Evolutionary conservation across 2,113 vertebrate species (phyloP), one percentile per base, ranked within the genome.

Genomic region (Nycticryphes semicollaris): DNA sequence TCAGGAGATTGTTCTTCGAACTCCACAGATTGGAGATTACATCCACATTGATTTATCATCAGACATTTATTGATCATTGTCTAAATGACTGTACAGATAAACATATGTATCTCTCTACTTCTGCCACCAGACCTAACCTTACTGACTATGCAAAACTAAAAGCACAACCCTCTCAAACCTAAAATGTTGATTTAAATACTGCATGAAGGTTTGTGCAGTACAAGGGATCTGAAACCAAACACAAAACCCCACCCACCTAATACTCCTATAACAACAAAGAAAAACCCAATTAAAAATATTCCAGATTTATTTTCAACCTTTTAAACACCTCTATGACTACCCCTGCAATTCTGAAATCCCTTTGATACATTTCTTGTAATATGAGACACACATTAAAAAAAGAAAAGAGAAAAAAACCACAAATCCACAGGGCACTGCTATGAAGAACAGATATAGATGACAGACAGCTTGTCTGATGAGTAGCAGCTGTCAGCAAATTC

Each of bases 1-100:
- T 97, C 91, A 89, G 83, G 93, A 97, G 95, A 97, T 95, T 81
- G 79, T 96, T 98, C 96, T 95, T 94, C 72, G 70, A 97, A 97
- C 96, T 87, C 75, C 86, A 93, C 85, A 97, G 93, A 94, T 96
- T 96, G 95, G 94, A 97, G 94, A 97, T 97, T 93, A 96, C 89
- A 64, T 88, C 94, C 93, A 14, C 75, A 97, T 87, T 90, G 94
- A 98, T 93, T 93, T 97, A 96, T 96, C 15, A 78, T 94, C 97
- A 97, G 95, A 72, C 72, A 41, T 74, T 25, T 96, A 97, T 97
- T 97, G 97, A 98, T 97, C 95, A 98, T 97, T 92, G 75, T 63
- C 92, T 97, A 97, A 98, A 96, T 95, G 96, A 97, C 79, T 85
- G 78, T 59, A 54, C 72, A 95, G 95, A 96, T 96, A 94, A 96